phyloP scores from a whole-genome alignment of 2,888 invertebrate species.

The Protophormia terraenovae region DNA sequence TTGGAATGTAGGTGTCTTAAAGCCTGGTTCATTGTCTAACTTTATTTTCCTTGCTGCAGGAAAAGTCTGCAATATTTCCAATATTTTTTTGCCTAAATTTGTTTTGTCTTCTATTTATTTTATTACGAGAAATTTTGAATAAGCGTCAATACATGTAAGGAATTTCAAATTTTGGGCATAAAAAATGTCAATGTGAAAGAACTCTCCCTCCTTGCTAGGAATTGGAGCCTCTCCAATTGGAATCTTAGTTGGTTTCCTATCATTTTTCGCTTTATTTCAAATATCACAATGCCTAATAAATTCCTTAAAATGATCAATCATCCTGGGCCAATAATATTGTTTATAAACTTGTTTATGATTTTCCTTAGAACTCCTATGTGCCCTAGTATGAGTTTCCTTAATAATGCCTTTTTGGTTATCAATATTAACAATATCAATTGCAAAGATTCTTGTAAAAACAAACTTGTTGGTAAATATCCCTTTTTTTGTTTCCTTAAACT shows the following conservation, averaged over 20 bases:
- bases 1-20: neutral
- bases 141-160: too few relatives aligned
- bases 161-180: too few relatives aligned
- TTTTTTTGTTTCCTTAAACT: conserved; percentile 35
- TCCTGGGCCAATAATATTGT: conserved; percentile 22
- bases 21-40: conserved; percentile 1
- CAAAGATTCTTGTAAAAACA: conserved; percentile 10
- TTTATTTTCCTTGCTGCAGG: neutral
- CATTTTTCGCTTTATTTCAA: conserved; percentile 26
- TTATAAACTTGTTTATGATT: conserved; percentile 34
- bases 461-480: conserved; percentile 12
- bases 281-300: conserved; percentile 5
- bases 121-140: too few relatives aligned
- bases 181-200: too few relatives aligned
- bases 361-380: conserved; percentile 43
- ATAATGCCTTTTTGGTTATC: conserved; percentile 41
- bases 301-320: neutral
- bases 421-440: neutral
- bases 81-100: neutral
- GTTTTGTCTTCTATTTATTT: neutral
- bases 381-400: conserved; percentile 37
- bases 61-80: neutral
- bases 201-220: neutral
- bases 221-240: neutral
- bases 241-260: neutral